A percentile compares a stretch with the other conserved stretches of the same genome.
These are phyloP conservation scores for Corvus cornix DNA, from an alignment of 2,113 vertebrate genomes.

Conservation along the genomic window DNA sequence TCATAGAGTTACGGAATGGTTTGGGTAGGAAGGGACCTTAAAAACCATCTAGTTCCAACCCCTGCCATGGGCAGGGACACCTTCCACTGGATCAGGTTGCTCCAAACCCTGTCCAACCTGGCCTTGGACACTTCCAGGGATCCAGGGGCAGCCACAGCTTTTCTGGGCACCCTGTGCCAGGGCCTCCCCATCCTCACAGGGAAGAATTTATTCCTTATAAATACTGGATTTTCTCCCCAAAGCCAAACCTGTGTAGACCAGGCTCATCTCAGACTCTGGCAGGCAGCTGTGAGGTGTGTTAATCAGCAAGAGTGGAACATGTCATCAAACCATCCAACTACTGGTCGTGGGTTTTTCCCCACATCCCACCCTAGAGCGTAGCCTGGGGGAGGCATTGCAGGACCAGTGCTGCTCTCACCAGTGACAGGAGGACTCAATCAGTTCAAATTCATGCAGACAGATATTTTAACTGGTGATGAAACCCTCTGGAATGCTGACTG, in stretches of 20 bases:
- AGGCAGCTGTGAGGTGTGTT: neutral
- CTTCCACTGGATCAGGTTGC: neutral
- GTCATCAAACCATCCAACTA: neutral
- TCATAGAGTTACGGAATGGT: neutral
- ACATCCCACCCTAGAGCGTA: neutral
- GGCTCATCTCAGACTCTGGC: neutral
- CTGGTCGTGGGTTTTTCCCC: neutral
- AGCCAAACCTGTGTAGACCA: neutral
- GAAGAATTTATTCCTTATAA: neutral
- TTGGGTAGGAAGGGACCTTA: neutral
- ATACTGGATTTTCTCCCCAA: neutral
- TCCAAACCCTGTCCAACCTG: neutral
- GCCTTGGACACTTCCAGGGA: neutral
- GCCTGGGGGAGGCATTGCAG: neutral
- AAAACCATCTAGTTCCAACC: neutral
- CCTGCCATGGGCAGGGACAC: neutral
- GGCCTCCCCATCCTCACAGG: rapidly evolving
- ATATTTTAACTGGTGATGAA: neutral
- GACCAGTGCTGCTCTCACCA: neutral
- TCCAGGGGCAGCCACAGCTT: neutral
- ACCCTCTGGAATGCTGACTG: neutral
- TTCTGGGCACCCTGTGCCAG: neutral
- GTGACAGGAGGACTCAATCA: neutral
- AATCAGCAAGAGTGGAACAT: neutral
- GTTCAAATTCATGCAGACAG: neutral